These are phyloP conservation scores for Proctacanthus coquilletti DNA, from an alignment of 1,140 invertebrate genomes.

Conservation along the genomic window DNA sequence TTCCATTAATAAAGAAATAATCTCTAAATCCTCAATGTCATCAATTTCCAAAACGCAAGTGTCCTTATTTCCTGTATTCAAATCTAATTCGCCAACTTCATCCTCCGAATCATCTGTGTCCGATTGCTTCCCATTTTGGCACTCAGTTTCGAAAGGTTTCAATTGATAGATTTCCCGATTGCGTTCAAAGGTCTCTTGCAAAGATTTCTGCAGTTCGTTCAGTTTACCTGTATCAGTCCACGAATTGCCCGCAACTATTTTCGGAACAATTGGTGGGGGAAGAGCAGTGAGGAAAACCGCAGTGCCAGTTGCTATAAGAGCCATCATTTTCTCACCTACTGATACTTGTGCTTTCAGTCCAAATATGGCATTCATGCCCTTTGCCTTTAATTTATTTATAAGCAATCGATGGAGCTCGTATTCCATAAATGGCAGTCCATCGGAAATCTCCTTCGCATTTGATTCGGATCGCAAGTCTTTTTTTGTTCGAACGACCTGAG, in stretches of 20 bases:
- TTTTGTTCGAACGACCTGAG: constrained; percentile 63
- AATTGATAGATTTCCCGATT: constrained; percentile 54
- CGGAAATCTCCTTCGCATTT: constrained; percentile 87
- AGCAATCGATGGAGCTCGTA: constrained; percentile 88
- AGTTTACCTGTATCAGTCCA: constrained; percentile 45
- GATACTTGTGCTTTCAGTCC: constrained; percentile 69
- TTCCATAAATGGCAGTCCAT: constrained; percentile 84
- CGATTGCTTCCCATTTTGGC: constrained; percentile 12
- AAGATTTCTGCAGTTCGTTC: constrained; percentile 43
- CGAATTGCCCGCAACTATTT: constrained; percentile 45
- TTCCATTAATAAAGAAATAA: constrained; percentile 63
- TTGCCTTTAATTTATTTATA: constrained; percentile 79
- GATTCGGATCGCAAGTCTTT: constrained; percentile 67
- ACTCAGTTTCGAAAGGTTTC: constrained; percentile 28
- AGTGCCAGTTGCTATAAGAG: constrained; percentile 78
- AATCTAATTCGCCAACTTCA: constrained; percentile 56
- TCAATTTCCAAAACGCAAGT: constrained; percentile 75
- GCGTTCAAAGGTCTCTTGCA: constrained; percentile 48
- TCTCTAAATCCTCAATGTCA: constrained; percentile 72
- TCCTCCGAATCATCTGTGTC: constrained; percentile 59
- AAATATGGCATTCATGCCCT: constrained; percentile 89
- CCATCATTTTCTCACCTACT: constrained; percentile 73
- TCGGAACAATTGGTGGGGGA: constrained; percentile 51
- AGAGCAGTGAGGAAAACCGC: constrained; percentile 60
- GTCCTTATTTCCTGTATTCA: constrained; percentile 65